Evolutionary conservation across 2,113 vertebrate genomes (phyloP).

Genomic region (Sturnus vulgaris): DNA sequence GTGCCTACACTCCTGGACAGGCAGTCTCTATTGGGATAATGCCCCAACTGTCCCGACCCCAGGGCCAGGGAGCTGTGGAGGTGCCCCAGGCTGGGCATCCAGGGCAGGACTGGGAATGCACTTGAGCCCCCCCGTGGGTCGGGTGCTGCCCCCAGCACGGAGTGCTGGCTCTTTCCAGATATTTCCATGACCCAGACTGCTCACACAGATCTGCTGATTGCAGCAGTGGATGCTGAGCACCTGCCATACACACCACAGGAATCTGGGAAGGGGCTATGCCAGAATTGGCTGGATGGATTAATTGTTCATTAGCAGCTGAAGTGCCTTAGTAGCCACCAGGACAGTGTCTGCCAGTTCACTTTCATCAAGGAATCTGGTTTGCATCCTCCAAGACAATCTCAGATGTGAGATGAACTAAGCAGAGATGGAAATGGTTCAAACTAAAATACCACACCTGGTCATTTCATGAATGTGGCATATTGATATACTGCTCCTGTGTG

Average conservation of each 20-base stretch:
- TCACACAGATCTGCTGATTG: background rate
- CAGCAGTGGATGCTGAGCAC: rapidly evolving
- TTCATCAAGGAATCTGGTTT: background rate
- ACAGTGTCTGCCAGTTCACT: background rate
- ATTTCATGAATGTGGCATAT: background rate
- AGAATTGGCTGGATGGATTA: background rate
- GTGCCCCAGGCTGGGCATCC: background rate
- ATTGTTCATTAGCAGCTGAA: background rate
- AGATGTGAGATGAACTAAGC: background rate
- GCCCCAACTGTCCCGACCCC: rapidly evolving
- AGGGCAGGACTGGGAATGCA: background rate
- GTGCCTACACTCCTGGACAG: background rate
- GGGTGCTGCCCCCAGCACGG: rapidly evolving
- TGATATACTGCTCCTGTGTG: background rate
- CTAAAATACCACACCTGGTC: background rate
- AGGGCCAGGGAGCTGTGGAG: too few relatives aligned
- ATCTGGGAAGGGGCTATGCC: background rate
- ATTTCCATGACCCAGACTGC: background rate
- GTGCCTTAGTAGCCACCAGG: background rate
- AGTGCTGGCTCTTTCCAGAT: background rate
- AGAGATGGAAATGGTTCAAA: background rate
- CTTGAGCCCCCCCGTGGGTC: rapidly evolving
- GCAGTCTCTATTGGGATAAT: rapidly evolving
- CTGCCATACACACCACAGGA: rapidly evolving
- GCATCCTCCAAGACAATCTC: background rate